Conservation (phyloP, 2,888 invertebrate genomes). For the Eulithis prunata region DNA sequence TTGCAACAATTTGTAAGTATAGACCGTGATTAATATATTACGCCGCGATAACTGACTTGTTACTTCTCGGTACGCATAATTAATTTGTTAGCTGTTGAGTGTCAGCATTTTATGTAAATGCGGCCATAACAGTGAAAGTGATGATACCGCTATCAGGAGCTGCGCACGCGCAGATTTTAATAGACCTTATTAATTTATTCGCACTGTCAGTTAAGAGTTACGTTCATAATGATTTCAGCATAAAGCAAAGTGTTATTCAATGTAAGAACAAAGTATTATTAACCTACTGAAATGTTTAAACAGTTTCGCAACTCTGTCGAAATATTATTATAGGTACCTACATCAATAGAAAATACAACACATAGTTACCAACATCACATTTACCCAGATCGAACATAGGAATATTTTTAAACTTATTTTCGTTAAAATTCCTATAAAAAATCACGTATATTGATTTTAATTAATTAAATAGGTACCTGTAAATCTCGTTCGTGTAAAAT, state of each 20-base stretch:
- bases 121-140: conserved; percentile 34
- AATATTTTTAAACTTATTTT: background rate
- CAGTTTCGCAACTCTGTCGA: no score
- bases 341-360: no score
- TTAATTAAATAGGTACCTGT: no score
- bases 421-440: no score
- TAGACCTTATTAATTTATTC: conserved; percentile 23
- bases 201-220: conserved; percentile 8
- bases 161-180: conserved; percentile 28
- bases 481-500: no score
- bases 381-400: background rate
- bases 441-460: no score
- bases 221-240: background rate
- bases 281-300: background rate
- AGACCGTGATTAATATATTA: no score
- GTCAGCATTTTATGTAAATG: conserved; percentile 15
- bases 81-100: background rate
- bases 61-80: background rate
- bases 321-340: no score
- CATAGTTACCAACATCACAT: background rate
- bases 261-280: background rate
- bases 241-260: background rate
- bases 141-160: conserved; percentile 31
- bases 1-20: no score
- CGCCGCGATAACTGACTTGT: background rate